A percentile compares a stretch with the other conserved stretches of the same genome.
Evolutionary conservation across 2,797 vertebrate genomes (phyloP).

Genomic region (Microcaecilia unicolor): DNA sequence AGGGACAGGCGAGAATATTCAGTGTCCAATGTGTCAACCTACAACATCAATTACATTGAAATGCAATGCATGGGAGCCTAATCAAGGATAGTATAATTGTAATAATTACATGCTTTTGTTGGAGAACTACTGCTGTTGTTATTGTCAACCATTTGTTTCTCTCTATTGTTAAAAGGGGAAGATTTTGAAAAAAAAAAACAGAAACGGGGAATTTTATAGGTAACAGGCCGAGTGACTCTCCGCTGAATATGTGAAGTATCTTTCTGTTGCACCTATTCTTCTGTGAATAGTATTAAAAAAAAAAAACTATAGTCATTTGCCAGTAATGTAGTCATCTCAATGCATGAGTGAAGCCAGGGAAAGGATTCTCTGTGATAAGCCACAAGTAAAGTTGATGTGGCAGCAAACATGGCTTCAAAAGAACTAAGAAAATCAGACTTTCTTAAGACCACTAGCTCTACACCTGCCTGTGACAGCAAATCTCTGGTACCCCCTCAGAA

Average conservation of each 20-base stretch:
- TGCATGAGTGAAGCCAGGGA: conserved; percentile 8
- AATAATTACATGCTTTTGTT: conserved; percentile 91
- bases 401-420: too few species aligned
- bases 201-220: conserved; percentile 50
- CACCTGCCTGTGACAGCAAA: too few species aligned
- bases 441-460: too few species aligned
- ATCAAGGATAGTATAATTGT: conserved; percentile 92
- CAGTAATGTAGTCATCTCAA: neutral
- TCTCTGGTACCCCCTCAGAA: too few species aligned
- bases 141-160: conserved; percentile 84
- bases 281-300: too few species aligned
- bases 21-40: conserved; percentile 96
- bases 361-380: neutral
- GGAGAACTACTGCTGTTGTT: conserved; percentile 75
- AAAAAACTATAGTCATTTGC: neutral
- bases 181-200: conserved; percentile 33
- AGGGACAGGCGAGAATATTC: conserved; percentile 94
- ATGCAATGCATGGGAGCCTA: conserved; percentile 90
- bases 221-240: conserved; percentile 36
- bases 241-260: conserved; percentile 12
- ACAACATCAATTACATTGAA: conserved; percentile 98
- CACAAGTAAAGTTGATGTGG: too few species aligned
- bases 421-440: too few species aligned
- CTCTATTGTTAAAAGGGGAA: conserved; percentile 61
- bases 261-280: too few species aligned